Evolutionary conservation across 2,113 vertebrate genomes (phyloP).

Genomic region (Colossoma macropomum): DNA sequence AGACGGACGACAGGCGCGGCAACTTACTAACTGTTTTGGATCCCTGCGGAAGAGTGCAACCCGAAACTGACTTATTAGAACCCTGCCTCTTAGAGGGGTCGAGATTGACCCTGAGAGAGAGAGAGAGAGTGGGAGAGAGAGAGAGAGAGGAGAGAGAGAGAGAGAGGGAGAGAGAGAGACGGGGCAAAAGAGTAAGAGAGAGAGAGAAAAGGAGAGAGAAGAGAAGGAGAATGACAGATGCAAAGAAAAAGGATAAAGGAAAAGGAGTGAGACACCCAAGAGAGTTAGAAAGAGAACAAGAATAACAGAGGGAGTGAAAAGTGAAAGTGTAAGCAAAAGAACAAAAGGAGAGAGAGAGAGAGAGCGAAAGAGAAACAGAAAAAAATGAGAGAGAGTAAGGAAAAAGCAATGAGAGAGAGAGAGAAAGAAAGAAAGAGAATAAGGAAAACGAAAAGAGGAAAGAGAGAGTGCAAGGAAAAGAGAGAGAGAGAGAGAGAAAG

Average conservation of each 20-base stretch:
- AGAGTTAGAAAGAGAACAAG: constrained; percentile 34
- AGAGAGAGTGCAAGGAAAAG: neutral
- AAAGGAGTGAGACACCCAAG: no score
- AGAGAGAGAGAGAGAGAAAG: neutral
- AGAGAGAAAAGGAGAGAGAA: constrained; percentile 39
- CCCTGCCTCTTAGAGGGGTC: constrained; percentile 97
- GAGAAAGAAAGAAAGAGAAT: neutral
- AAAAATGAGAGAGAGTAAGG: constrained; percentile 63
- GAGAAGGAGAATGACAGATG: constrained; percentile 50
- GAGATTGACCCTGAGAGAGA: constrained; percentile 91
- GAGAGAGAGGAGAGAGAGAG: constrained; percentile 36
- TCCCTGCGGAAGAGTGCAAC: constrained; percentile 93
- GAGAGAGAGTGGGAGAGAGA: constrained; percentile 57
- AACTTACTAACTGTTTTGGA: constrained; percentile 97
- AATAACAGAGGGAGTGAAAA: neutral
- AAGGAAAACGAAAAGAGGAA: no score
- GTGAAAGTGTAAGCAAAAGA: constrained; percentile 39
- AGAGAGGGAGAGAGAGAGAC: constrained; percentile 36
- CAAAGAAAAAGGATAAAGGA: neutral
- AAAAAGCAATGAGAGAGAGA: neutral
- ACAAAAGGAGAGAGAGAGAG: constrained; percentile 50
- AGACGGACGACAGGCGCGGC: constrained; percentile 62
- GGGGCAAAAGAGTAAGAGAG: constrained; percentile 57
- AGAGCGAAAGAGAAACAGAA: constrained; percentile 45
- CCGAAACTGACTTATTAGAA: constrained; percentile 95